These are phyloP conservation scores for Athene noctua DNA, from an alignment of 2,113 vertebrate genomes.

Conservation along the genomic window DNA sequence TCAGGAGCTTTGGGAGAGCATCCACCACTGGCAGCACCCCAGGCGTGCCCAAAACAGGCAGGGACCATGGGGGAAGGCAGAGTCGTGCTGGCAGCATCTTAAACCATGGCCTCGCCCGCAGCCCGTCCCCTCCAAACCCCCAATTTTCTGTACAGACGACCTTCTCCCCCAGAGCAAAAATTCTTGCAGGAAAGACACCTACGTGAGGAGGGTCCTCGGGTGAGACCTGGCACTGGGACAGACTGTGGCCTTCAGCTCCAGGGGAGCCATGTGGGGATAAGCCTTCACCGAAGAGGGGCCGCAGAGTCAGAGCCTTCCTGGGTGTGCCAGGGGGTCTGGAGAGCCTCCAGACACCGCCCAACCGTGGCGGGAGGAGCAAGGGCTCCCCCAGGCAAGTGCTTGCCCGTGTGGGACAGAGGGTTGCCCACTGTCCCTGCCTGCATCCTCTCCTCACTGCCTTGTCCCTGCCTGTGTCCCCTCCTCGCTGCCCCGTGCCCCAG, in stretches of 20 bases:
- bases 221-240: background rate
- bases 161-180: slow-evolving; percentile 70
- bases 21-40: background rate
- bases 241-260: background rate
- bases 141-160: slow-evolving; percentile 18
- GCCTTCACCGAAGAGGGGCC: background rate
- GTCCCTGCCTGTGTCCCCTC: background rate
- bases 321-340: background rate
- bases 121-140: background rate
- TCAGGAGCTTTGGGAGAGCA: background rate
- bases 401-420: background rate
- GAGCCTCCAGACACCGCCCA: accelerated
- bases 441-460: background rate
- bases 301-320: background rate
- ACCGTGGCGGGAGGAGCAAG: accelerated
- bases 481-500: background rate
- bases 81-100: slow-evolving; percentile 51
- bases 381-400: background rate
- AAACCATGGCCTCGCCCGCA: background rate
- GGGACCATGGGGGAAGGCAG: background rate
- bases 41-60: background rate
- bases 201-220: slow-evolving; percentile 2
- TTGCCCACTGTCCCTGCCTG: background rate
- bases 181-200: slow-evolving; percentile 24
- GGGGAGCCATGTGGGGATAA: accelerated